Percentiles rank a stretch among this genome's conserved stretches.
Conservation (phyloP, 1,140 invertebrate genomes). For the Drosophila sp. region DNA sequence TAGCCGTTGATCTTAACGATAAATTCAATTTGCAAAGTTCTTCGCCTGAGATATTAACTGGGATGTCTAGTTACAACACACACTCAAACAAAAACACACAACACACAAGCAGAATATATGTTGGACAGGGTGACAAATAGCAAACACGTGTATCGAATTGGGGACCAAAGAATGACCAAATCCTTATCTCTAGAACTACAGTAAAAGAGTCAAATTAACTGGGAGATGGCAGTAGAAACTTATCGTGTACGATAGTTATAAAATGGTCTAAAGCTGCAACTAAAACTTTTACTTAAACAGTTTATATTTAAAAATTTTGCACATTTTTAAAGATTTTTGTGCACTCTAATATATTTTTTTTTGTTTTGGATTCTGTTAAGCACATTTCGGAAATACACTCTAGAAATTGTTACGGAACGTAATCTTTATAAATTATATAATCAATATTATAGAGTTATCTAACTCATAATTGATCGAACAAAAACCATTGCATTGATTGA, state of each 20-base stretch:
- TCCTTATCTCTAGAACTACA: constrained; percentile 11
- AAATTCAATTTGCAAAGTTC: constrained; percentile 35
- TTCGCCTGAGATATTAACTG: constrained; percentile 13
- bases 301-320: no score
- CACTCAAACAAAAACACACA: constrained; percentile 11
- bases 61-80: constrained; percentile 11
- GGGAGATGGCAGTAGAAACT: constrained; percentile 4
- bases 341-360: no score
- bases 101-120: constrained; percentile 14
- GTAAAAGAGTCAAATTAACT: background rate
- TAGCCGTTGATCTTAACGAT: constrained; percentile 21
- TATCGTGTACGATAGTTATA: background rate
- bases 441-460: no score
- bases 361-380: no score
- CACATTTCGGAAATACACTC: no score
- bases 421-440: no score
- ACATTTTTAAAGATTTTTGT: no score
- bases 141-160: constrained; percentile 31
- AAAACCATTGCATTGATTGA: no score
- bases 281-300: no score
- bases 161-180: constrained; percentile 6
- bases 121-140: constrained; percentile 29
- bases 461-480: no score
- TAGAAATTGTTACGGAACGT: no score
- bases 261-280: no score